A percentile compares a stretch with the other conserved stretches of the same genome.
phyloP scores from a whole-genome alignment of 2,797 vertebrate genomes.

The Todus mexicanus region DNA sequence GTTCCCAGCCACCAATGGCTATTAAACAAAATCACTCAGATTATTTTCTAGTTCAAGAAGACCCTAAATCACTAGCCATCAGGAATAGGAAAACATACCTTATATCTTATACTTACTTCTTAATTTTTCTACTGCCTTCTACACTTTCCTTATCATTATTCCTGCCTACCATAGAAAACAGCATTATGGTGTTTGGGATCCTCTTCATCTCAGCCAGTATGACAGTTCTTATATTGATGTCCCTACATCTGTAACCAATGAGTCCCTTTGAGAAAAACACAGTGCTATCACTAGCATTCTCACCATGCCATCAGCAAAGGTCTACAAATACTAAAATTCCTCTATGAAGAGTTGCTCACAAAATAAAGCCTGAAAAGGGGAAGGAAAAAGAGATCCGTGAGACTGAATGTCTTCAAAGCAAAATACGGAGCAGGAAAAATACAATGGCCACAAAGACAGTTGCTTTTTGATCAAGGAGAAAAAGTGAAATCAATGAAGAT shows the following conservation, averaged over 20 bases:
- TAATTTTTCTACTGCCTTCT: not conserved
- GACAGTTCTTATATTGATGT: not conserved
- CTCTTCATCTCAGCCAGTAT: not conserved
- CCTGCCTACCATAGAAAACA: not conserved
- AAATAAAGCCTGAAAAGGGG: not conserved
- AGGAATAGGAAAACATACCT: not conserved
- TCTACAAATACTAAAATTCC: not conserved
- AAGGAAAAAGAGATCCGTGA: not conserved
- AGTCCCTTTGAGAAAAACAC: not conserved
- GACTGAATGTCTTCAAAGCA: not conserved
- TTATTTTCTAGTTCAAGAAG: not conserved
- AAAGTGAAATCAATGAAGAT: not conserved
- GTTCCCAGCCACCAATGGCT: not conserved
- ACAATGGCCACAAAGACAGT: not conserved
- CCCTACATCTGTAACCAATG: not conserved
- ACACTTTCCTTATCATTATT: not conserved
- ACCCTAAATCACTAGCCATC: not conserved
- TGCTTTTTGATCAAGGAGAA: not conserved
- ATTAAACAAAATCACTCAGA: not conserved
- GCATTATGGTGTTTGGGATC: not conserved
- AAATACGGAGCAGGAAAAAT: not conserved
- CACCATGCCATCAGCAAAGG: not conserved
- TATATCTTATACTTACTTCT: not conserved
- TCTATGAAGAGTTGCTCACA: not conserved
- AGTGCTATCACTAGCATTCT: not conserved